phyloP scores from a whole-genome alignment of 2,888 invertebrate species.

The Eristalis intricaria region DNA sequence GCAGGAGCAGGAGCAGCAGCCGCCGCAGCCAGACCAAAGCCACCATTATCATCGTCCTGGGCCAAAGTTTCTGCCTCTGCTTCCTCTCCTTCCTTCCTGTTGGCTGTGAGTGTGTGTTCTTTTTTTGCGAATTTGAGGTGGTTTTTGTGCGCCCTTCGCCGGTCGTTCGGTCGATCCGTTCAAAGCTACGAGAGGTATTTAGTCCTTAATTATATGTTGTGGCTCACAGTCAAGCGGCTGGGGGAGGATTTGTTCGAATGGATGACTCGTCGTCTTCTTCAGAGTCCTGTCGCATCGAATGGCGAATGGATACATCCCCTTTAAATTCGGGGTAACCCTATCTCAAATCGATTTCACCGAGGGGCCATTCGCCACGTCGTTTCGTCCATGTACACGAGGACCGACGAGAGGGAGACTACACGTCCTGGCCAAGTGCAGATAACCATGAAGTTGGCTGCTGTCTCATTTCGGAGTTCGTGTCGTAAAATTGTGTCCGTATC shows the following conservation, averaged over 20 bases:
- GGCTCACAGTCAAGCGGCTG: slow-evolving; percentile 31
- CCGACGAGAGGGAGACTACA: slow-evolving; percentile 15
- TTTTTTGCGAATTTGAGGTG: neutral
- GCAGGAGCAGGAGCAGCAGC: neutral
- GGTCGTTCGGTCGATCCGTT: slow-evolving; percentile 17
- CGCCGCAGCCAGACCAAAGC: slow-evolving; percentile 20
- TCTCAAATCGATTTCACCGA: slow-evolving; percentile 58
- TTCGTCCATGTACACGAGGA: slow-evolving; percentile 25
- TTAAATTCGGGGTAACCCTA: slow-evolving; percentile 26
- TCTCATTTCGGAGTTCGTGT: slow-evolving; percentile 45
- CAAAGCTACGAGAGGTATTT: slow-evolving; percentile 50
- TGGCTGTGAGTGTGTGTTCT: neutral
- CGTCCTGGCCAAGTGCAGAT: slow-evolving; percentile 41
- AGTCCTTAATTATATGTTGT: slow-evolving; percentile 56
- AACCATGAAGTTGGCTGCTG: slow-evolving; percentile 27
- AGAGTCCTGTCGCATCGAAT: neutral
- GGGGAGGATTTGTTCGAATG: slow-evolving; percentile 46
- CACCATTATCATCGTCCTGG: slow-evolving; percentile 30
- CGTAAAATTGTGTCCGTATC: slow-evolving; percentile 47
- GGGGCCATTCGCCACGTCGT: slow-evolving; percentile 55
- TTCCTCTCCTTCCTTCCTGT: neutral
- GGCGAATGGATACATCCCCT: slow-evolving; percentile 19
- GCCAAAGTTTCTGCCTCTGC: slow-evolving; percentile 38
- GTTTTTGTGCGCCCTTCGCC: neutral
- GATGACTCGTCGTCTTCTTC: slow-evolving; percentile 10